Evolutionary conservation across 2,797 vertebrate genomes (phyloP).

Genomic region (Eurystomus glaucurus): DNA sequence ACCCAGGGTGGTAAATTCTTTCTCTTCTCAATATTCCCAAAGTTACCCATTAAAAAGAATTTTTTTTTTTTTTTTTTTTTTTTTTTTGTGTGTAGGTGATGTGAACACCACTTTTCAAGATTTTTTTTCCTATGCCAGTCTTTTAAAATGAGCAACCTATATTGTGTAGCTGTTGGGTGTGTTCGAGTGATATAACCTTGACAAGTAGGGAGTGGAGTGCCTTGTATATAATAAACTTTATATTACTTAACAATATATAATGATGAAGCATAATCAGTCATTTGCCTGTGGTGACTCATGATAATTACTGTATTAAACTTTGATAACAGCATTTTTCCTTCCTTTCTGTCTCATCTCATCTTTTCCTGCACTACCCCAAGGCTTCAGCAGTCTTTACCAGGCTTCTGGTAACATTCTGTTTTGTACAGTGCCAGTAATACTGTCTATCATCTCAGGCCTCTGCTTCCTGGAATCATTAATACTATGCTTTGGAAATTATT

Average conservation of each 20-base stretch:
- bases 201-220: background rate
- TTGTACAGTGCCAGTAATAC: slow-evolving; percentile 63
- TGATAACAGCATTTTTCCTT: slow-evolving; percentile 54
- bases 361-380: background rate
- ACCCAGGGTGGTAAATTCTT: background rate
- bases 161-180: background rate
- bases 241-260: slow-evolving; percentile 12
- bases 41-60: background rate
- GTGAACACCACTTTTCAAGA: background rate
- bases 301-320: slow-evolving; percentile 70
- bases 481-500: slow-evolving; percentile 81
- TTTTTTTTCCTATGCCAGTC: background rate
- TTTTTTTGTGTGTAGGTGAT: background rate
- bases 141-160: background rate
- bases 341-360: slow-evolving; percentile 25
- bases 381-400: slow-evolving; percentile 25
- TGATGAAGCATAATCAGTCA: slow-evolving; percentile 24
- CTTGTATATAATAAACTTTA: background rate
- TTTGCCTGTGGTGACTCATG: slow-evolving; percentile 43
- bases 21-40: background rate
- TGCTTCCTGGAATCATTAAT: slow-evolving; percentile 82
- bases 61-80: background rate
- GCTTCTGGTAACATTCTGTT: slow-evolving; percentile 73
- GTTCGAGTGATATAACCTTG: background rate
- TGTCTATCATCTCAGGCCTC: slow-evolving; percentile 66